Base-by-base conservation (phyloP, 1,140 invertebrate species). In the Anoplophora glabripennis region DNA sequence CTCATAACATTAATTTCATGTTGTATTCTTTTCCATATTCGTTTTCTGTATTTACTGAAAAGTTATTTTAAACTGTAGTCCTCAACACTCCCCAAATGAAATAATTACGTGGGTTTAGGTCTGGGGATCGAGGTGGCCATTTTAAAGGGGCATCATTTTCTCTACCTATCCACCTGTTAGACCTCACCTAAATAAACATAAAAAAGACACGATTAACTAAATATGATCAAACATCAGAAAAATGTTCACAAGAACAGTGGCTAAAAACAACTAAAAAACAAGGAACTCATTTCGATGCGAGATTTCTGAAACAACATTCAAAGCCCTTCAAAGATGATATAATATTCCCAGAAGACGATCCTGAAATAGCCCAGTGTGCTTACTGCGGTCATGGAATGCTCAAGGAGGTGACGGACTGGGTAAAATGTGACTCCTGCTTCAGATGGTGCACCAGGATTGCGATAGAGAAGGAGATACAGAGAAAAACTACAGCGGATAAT, bases 381-480 rank as follows among this genome's bases (percentile, higher is more conserved):
- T 53, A 53, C 14, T 53, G 49, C 18, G 36, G 49, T 3, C 49
- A 53, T 17, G 49, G 49, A n/a, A 53, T 53, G 14, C 33, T 53
- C 8, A 38, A 37, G 12, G 49, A 53, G 21, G 21, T 38, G 11
- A 53, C 49, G 7, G 35, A 17, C 28, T 53, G 49, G 49, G 34
- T 53, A 9, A 35, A 38, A 38, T 53, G 49, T 38, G 49, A 53
- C 15, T 38, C 15, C 11, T 53, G 49, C 18, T 15, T 53, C 36
- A 35, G 49, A 4, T 38, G 49, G 17, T 53, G 12, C 36, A 38
- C 18, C 35, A 53, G 21, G 15, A 5, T 17, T 53, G 49, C 12
- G 49, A 53, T 14, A 45, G 14, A 9, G 34, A 15, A 8, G 17
- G 12, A n/a, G 17, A 53, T n/a, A 7, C 3, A 37, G 40, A 12